Conservation (phyloP, 2,888 invertebrate species). For the Apodemia zela region DNA sequence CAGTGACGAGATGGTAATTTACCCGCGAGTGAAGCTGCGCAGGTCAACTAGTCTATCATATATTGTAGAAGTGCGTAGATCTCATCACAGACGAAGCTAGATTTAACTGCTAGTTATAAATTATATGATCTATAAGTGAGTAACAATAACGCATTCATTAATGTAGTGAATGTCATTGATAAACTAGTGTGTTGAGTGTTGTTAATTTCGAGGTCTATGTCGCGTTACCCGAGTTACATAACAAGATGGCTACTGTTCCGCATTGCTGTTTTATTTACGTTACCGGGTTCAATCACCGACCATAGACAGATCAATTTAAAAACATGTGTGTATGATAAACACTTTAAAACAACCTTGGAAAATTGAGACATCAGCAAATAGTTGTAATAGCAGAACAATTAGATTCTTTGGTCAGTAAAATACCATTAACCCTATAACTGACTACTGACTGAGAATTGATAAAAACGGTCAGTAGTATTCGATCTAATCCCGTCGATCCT, state of each 20-base stretch:
- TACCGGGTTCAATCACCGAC: slow-evolving; percentile 64
- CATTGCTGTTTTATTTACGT: slow-evolving; percentile 48
- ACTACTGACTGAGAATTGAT: no score
- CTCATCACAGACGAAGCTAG: no score
- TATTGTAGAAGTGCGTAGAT: no score
- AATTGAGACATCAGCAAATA: slow-evolving; percentile 18
- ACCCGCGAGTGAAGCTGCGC: no score
- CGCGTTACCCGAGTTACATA: slow-evolving; percentile 45
- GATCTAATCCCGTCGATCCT: no score
- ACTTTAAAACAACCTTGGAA: slow-evolving; percentile 30
- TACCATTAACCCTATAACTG: no score
- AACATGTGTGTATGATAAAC: slow-evolving; percentile 39
- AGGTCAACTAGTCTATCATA: no score
- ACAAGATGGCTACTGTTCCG: slow-evolving; percentile 55
- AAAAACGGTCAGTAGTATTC: no score
- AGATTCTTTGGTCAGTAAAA: no score
- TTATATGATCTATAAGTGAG: not conserved
- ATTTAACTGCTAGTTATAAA: no score
- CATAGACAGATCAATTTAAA: slow-evolving; percentile 46
- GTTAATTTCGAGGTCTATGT: slow-evolving; percentile 33
- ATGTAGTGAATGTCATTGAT: slow-evolving; percentile 17
- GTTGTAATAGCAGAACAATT: not conserved
- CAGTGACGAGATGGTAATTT: no score
- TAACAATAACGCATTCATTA: slow-evolving; percentile 6
- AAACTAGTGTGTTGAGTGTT: slow-evolving; percentile 16